A percentile compares a stretch with the other conserved stretches of the same genome.
These are phyloP conservation scores for Pseudococcus jackbeardsleyi DNA, from an alignment of 2,888 invertebrate genomes.

Conservation along the genomic window DNA sequence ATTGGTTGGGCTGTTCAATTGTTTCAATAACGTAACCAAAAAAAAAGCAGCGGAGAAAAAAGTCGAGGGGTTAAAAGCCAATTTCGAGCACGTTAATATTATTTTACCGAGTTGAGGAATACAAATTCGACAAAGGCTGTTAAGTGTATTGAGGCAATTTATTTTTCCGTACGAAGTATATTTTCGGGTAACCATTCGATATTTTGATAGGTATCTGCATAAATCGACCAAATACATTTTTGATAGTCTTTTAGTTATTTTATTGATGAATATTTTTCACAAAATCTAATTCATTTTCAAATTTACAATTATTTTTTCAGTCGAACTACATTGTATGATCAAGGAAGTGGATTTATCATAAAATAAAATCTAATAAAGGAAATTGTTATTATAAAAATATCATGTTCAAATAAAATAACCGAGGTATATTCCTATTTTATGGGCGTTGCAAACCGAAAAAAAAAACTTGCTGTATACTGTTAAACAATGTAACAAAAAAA, in stretches of 20 bases:
- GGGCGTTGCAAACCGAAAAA: neutral
- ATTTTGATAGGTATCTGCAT: neutral
- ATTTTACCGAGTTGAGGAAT: constrained; percentile 33
- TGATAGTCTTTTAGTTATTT: neutral
- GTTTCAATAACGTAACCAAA: constrained; percentile 44
- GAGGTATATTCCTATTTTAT: neutral
- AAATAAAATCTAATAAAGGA: constrained; percentile 11
- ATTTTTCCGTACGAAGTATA: neutral
- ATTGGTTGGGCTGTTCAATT: constrained; percentile 53
- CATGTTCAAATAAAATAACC: neutral
- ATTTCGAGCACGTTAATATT: constrained; percentile 45
- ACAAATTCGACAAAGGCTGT: neutral
- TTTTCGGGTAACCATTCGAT: neutral
- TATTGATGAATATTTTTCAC: neutral
- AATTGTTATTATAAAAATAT: constrained; percentile 10
- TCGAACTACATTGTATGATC: neutral
- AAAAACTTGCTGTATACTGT: constrained; percentile 36
- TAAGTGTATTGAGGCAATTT: neutral
- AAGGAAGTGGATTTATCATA: neutral
- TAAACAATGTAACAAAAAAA: constrained; percentile 23
- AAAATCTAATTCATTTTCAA: neutral
- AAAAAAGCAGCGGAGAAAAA: neutral
- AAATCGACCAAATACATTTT: neutral
- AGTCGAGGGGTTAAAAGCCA: constrained; percentile 48
- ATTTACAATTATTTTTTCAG: neutral